Conservation (phyloP, 2,888 invertebrate species). For the Microplitis deprimator region DNA sequence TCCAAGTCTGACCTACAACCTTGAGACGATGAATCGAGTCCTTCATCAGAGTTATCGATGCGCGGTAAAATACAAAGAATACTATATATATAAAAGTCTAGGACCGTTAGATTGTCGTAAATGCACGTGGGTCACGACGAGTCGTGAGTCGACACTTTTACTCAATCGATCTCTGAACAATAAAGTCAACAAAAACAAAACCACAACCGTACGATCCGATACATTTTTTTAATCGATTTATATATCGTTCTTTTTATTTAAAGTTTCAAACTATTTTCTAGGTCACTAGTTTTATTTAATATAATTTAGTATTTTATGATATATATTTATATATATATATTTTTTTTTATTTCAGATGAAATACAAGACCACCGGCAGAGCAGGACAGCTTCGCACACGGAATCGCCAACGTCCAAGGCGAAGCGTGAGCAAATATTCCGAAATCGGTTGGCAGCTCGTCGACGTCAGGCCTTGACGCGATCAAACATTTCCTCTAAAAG, state of each 20-base stretch:
- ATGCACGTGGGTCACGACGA: conserved; percentile 39
- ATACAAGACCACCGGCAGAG: conserved; percentile 58
- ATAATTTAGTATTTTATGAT: background rate
- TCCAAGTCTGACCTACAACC: conserved; percentile 42
- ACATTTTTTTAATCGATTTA: background rate
- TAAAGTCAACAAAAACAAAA: conserved; percentile 21
- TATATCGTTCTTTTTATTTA: background rate
- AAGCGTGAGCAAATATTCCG: conserved; percentile 64
- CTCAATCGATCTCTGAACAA: conserved; percentile 15
- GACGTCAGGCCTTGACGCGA: conserved; percentile 76
- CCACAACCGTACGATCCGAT: conserved; percentile 25
- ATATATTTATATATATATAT: background rate
- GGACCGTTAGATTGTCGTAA: conserved; percentile 37
- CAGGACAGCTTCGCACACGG: conserved; percentile 58
- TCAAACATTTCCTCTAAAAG: conserved; percentile 48
- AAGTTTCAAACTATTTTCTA: background rate
- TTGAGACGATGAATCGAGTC: conserved; percentile 45
- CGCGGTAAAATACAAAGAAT: background rate
- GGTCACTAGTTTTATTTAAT: background rate
- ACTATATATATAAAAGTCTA: background rate
- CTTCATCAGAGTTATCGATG: conserved; percentile 6
- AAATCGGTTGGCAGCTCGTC: conserved; percentile 75
- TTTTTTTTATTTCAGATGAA: conserved; percentile 54
- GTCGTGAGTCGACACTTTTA: conserved; percentile 37
- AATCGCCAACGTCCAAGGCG: conserved; percentile 60